phyloP scores from a whole-genome alignment of 1,140 invertebrate species.

The Drosophila carrolli region DNA sequence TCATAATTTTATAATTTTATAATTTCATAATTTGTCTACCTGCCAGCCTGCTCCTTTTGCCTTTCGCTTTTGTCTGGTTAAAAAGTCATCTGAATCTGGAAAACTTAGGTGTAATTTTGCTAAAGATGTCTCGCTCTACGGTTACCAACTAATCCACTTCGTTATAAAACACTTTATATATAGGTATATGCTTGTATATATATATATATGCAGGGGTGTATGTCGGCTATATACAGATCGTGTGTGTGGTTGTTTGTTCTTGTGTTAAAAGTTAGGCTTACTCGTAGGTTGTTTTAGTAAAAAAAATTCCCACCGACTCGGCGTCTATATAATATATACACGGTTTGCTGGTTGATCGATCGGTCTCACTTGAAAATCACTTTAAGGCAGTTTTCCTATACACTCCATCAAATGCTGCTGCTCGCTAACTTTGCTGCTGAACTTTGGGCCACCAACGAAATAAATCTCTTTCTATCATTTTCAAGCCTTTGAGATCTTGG shows the following conservation, averaged over 20 bases:
- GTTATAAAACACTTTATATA: slow-evolving; percentile 47
- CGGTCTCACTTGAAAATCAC: slow-evolving; percentile 72
- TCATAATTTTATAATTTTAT: background rate
- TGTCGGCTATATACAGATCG: slow-evolving; percentile 58
- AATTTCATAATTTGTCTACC: slow-evolving; percentile 22
- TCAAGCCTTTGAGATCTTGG: slow-evolving; percentile 26
- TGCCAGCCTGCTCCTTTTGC: slow-evolving; percentile 19
- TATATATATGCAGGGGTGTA: slow-evolving; percentile 32
- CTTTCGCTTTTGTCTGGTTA: slow-evolving; percentile 49
- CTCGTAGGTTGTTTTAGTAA: slow-evolving; percentile 68
- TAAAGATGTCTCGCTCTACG: slow-evolving; percentile 52
- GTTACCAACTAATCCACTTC: slow-evolving; percentile 59
- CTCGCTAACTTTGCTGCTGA: slow-evolving; percentile 21
- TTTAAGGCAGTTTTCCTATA: slow-evolving; percentile 79
- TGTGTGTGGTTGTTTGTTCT: slow-evolving; percentile 18
- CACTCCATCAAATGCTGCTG: slow-evolving; percentile 33
- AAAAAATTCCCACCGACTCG: slow-evolving; percentile 55
- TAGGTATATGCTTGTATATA: slow-evolving; percentile 42
- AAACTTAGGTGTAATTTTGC: slow-evolving; percentile 79
- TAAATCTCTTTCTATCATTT: slow-evolving; percentile 22
- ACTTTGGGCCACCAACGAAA: slow-evolving; percentile 33
- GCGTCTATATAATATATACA: slow-evolving; percentile 52
- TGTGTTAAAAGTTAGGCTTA: slow-evolving; percentile 71
- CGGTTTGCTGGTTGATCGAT: slow-evolving; percentile 58
- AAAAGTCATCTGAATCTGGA: slow-evolving; percentile 80